These are phyloP conservation scores for Drosophila kohkoa DNA, from an alignment of 1,140 invertebrate species.

Conservation along the genomic window DNA sequence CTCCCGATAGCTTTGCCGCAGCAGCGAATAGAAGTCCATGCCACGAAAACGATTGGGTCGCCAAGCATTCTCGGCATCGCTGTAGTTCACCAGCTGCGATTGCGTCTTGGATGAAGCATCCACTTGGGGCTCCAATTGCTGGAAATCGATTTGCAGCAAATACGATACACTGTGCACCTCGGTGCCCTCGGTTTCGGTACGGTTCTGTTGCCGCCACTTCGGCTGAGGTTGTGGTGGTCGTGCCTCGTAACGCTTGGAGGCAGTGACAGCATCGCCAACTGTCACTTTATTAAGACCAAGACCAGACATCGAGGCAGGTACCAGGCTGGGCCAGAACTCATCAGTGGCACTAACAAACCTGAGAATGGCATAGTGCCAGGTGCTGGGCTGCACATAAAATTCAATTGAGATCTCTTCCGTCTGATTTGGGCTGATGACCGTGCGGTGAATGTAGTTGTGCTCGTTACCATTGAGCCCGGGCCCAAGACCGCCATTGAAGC, in stretches of 20 bases:
- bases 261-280: not conserved
- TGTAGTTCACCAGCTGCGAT: not conserved
- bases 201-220: slow-evolving; percentile 12
- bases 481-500: not conserved
- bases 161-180: slow-evolving; percentile 42
- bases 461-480: slow-evolving; percentile 40
- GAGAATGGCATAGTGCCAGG: slow-evolving; percentile 87
- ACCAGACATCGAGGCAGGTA: not conserved
- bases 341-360: slow-evolving; percentile 59
- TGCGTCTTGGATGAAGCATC: slow-evolving; percentile 16
- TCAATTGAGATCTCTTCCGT: slow-evolving; percentile 70
- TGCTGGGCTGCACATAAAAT: slow-evolving; percentile 86
- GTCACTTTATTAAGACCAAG: not conserved
- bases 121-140: slow-evolving; percentile 14
- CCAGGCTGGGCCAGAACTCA: slow-evolving; percentile 10
- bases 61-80: slow-evolving; percentile 56
- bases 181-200: not conserved
- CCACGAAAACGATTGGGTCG: slow-evolving; percentile 55
- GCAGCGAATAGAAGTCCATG: slow-evolving; percentile 86
- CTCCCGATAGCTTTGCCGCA: slow-evolving; percentile 88
- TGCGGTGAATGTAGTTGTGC: slow-evolving; percentile 62
- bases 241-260: not conserved
- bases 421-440: slow-evolving; percentile 69
- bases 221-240: slow-evolving; percentile 23
- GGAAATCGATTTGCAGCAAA: slow-evolving; percentile 67